Percentiles rank a stretch among this genome's conserved stretches.
Conservation (phyloP, 2,113 vertebrate species). For the Pluvialis apricaria region DNA sequence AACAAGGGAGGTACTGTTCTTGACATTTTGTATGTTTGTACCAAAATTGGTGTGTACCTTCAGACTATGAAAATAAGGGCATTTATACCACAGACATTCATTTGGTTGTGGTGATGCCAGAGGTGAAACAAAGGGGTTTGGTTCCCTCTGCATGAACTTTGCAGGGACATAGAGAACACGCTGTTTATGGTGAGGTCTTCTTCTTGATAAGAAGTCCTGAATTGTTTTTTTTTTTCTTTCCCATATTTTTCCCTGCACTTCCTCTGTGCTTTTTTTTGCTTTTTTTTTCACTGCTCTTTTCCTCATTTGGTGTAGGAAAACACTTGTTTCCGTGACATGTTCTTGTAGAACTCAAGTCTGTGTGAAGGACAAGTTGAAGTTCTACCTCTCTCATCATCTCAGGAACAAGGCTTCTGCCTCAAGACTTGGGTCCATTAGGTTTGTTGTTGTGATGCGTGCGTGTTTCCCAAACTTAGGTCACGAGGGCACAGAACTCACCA, state of each 20-base stretch:
- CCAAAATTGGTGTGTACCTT: background rate
- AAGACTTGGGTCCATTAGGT: background rate
- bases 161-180: background rate
- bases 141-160: background rate
- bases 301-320: background rate
- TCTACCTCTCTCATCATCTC: background rate
- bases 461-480: background rate
- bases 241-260: background rate
- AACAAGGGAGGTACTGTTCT: background rate
- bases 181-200: background rate
- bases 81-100: too few relatives aligned
- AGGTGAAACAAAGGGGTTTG: too few relatives aligned
- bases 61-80: too few relatives aligned
- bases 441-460: background rate
- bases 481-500: background rate
- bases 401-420: background rate
- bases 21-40: background rate
- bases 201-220: background rate
- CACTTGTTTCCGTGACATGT: too few relatives aligned
- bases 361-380: background rate
- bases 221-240: background rate
- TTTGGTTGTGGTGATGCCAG: too few relatives aligned
- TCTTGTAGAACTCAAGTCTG: background rate
- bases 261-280: too few relatives aligned
- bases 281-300: background rate